Evolutionary conservation across 2,888 invertebrate genomes (phyloP).

Genomic region (Thecophora atra): DNA sequence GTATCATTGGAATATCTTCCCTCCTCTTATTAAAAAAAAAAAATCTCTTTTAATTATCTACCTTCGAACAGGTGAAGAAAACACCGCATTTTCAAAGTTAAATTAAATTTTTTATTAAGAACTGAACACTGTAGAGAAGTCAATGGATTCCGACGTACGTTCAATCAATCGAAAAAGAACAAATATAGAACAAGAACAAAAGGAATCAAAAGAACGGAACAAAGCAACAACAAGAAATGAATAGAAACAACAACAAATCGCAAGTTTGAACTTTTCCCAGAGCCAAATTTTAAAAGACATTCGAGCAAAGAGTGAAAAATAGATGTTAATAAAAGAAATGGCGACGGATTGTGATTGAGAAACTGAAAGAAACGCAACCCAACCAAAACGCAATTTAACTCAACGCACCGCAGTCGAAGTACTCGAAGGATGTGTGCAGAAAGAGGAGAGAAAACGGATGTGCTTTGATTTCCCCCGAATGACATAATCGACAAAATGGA

Average conservation of each 20-base stretch:
- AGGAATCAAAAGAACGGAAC: neutral
- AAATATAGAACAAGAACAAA: neutral
- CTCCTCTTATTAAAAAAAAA: no score
- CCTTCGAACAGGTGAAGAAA: neutral
- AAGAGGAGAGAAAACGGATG: neutral
- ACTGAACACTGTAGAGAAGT: no score
- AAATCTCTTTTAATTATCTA: neutral
- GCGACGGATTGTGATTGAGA: neutral
- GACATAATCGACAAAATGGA: slow-evolving; percentile 57
- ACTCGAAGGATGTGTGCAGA: neutral
- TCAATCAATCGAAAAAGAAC: neutral
- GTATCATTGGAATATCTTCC: no score
- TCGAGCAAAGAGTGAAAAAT: neutral
- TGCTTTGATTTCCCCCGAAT: slow-evolving; percentile 49
- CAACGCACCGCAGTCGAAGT: neutral
- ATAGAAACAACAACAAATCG: slow-evolving; percentile 1
- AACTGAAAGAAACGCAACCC: neutral
- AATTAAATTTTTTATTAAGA: no score
- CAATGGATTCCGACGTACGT: no score
- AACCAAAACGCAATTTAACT: neutral
- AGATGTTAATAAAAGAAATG: neutral
- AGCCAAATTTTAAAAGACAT: neutral
- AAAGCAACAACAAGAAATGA: neutral
- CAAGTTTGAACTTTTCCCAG: no score
- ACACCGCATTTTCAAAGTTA: no score